Conservation (phyloP, 2,888 invertebrate species). For the Caenorhabditis zanzibari region DNA sequence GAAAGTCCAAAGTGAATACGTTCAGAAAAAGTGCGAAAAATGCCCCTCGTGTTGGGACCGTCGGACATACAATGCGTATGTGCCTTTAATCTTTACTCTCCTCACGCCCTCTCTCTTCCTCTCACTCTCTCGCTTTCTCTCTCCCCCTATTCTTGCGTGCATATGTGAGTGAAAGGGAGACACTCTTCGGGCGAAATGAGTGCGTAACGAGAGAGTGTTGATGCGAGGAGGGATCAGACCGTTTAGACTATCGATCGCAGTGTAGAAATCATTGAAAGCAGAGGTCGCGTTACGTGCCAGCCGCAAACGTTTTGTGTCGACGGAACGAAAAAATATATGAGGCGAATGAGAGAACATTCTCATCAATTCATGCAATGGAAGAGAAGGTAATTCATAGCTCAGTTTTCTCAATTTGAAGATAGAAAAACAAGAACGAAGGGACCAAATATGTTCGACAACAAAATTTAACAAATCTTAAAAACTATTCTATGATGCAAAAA, state of each 20-base stretch:
- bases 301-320: neutral
- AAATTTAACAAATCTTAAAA: too few relatives aligned
- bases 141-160: neutral
- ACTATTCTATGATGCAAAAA: too few relatives aligned
- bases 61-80: neutral
- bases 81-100: neutral
- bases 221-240: neutral
- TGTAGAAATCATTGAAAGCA: too few relatives aligned
- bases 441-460: too few relatives aligned
- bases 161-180: neutral
- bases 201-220: neutral
- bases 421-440: too few relatives aligned
- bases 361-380: neutral
- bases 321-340: neutral
- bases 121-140: neutral
- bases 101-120: neutral
- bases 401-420: too few relatives aligned
- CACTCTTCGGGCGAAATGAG: neutral
- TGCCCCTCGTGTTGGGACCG: neutral
- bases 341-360: neutral
- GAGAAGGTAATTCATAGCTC: neutral
- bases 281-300: conserved; percentile 1
- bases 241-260: too few relatives aligned
- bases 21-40: neutral
- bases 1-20: neutral